Evolutionary conservation across 2,113 vertebrate species (phyloP).

Genomic region (Morone chrysops): DNA sequence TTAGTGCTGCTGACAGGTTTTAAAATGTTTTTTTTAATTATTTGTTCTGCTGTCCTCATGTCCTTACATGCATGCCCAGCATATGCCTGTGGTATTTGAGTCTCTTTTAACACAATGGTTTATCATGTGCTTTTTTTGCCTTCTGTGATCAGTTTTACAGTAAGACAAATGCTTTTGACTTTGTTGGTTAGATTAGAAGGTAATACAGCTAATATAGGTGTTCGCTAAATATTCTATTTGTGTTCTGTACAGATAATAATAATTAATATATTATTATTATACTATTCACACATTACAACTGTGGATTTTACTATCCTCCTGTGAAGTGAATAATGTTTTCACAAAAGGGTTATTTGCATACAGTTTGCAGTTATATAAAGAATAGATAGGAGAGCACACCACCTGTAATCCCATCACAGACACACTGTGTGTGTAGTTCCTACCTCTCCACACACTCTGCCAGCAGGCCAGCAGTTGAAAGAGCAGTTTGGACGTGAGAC

Average conservation of each 20-base stretch:
- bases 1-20: background rate
- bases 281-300: background rate
- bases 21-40: too few species aligned
- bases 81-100: background rate
- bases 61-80: background rate
- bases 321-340: background rate
- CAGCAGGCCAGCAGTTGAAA: slow-evolving; percentile 87
- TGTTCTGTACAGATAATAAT: background rate
- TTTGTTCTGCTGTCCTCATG: too few species aligned
- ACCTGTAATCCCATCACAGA: background rate
- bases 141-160: background rate
- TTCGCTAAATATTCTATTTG: too few species aligned
- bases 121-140: background rate
- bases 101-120: background rate
- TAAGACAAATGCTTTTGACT: too few species aligned
- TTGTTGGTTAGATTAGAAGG: too few species aligned
- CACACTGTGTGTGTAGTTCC: background rate
- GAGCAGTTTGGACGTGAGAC: slow-evolving; percentile 86
- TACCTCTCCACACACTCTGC: slow-evolving; percentile 91
- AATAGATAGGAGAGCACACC: background rate
- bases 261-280: background rate
- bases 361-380: background rate
- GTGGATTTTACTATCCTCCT: background rate
- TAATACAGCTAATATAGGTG: too few species aligned
- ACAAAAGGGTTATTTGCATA: background rate